phyloP scores from a whole-genome alignment of 92 coral and sea anemone species.

The Blastomussa wellsi region DNA sequence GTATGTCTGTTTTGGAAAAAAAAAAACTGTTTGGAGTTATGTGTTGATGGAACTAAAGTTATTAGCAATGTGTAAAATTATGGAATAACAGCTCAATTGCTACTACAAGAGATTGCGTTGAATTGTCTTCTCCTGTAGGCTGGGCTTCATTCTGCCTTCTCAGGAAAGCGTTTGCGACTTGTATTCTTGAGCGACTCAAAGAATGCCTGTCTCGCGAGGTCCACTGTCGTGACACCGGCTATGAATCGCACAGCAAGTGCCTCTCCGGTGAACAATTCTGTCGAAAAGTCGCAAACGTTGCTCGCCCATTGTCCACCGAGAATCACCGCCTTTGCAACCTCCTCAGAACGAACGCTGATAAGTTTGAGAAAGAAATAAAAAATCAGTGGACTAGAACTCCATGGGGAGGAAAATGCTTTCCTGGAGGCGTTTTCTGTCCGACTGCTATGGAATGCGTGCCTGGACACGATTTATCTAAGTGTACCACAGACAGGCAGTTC shows the following conservation, averaged over 20 bases:
- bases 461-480: neutral
- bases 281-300: neutral
- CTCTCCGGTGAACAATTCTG: slow-evolving; percentile 18
- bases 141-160: slow-evolving; percentile 38
- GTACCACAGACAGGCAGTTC: slow-evolving; percentile 6
- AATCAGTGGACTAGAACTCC: neutral
- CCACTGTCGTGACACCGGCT: slow-evolving; percentile 16
- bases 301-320: neutral
- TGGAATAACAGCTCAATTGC: no score
- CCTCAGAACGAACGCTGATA: slow-evolving; percentile 3
- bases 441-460: slow-evolving; percentile 13
- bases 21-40: neutral
- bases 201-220: slow-evolving; percentile 20
- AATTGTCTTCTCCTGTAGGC: neutral
- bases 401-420: neutral
- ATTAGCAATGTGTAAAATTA: neutral
- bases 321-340: neutral
- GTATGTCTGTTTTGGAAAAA: no score
- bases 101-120: neutral
- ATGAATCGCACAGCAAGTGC: slow-evolving; percentile 10
- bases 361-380: slow-evolving; percentile 6
- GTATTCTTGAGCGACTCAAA: neutral
- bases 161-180: neutral
- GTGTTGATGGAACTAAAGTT: neutral
- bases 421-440: slow-evolving; percentile 17